Base-by-base conservation (phyloP, 1,140 invertebrate species). In the Drosophila teissieri region DNA sequence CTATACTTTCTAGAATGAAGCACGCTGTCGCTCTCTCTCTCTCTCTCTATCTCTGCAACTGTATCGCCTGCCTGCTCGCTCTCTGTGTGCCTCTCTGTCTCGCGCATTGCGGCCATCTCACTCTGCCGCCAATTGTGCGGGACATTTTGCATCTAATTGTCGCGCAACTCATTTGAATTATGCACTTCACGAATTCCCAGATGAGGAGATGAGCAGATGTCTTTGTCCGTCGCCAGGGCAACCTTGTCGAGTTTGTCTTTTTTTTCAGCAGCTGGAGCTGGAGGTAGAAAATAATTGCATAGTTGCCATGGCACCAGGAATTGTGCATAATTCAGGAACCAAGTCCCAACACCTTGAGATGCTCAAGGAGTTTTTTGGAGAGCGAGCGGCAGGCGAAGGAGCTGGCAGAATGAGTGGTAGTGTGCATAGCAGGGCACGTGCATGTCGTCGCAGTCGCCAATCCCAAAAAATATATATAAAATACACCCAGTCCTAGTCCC, bases 261-360 rank as follows among this genome's bases (percentile, higher is more conserved):
- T 57, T 70, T 49, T 57, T 57, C 57, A 15, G 14, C 39, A 8
- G 8, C 8, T 53, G 52, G 53, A 64, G 60, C 15, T 24, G n/a
- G n/a, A 8, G 72, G 15, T 42, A 19, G 65, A 76, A 79, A 88
- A 73, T 88, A 88, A 88, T 88, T 88, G 83, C 83, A 88, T 89
- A 88, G 83, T 79, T 77, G 83, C 79, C 62, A 68, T 45, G 67
- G 61, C 73, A 42, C 42, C 54, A 36, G 73, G 46, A 74, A 58
- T 76, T 39, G 55, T 60, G 74, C 74, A 77, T 76, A 76, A 76
- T 76, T 76, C 63, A 76, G 67, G 53, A 67, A 44, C 44, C 14
- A 19, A 62, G 27, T 40, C 19, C 44, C 39, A 55, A 64, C 73
- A 76, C 61, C 61, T 76, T 64, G 70, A 45, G 57, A 61, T 72